Base-by-base conservation (phyloP, 2,797 vertebrate species). In the Meriones psammophilus region DNA sequence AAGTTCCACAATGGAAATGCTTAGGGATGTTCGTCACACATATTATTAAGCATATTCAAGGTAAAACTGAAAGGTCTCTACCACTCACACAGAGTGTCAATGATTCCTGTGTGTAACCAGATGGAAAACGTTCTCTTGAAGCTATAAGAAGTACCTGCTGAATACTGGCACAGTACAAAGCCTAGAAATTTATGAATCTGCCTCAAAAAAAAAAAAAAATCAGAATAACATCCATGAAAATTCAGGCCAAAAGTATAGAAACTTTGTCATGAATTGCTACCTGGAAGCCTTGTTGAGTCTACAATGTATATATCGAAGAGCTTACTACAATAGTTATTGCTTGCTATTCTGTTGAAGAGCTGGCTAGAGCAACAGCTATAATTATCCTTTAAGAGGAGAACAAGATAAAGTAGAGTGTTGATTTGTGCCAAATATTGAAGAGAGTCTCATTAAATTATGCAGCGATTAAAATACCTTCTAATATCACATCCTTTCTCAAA, bases 401-500 rank as follows among this genome's bases (percentile, higher is more conserved):
- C 7, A 88, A 91, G 73, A 86, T 3, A 68, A 46, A 62, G 15
- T 36, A 83, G 24, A n/a, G 15, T 66, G 73, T 5, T 76, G 33
- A 88, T 28, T 69, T 73, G 30, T 60, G 66, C 14, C 80, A 93
- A 77, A 80, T 84, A 50, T 69, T 92, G 46, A 17, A 64, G 33
- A 94, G 46, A 85, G 88, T 90, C 14, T 86, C 68, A 69, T 81
- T 83, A 68, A 22, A 30, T 91, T 88, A 73, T 60, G 89, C 94
- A 92, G 85, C 90, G 92, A 92, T 78, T 96, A 5, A 46, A 97
- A 78, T 66, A 56, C 8, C 58, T 89, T 91, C 28, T 84, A 54
- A 77, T 85, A 84, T 92, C 5, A 15, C 5, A n/a, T 42, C 3
- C 42, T 78, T 54, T 91, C 10, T 60, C 64, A 93, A 74, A 93